Percentiles rank a stretch among this genome's conserved stretches.
Conservation (phyloP, 2,888 invertebrate genomes). For the Lithophane semibrunnea region DNA sequence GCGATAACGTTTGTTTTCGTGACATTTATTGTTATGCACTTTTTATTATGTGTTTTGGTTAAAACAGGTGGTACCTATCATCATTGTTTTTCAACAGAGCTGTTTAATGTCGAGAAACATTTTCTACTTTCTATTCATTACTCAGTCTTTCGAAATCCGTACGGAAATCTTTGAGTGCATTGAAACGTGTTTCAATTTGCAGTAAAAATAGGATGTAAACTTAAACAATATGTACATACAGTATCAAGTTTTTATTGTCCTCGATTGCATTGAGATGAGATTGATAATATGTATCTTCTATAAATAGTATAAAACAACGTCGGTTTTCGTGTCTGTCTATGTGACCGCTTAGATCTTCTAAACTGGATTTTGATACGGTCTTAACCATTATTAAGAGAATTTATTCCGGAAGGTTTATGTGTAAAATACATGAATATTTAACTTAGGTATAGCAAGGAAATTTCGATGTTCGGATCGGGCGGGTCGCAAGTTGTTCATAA, state of each 20-base stretch:
- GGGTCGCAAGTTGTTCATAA: no score
- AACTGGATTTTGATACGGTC: no score
- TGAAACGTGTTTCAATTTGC: not conserved
- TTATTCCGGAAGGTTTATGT: no score
- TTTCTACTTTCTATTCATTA: not conserved
- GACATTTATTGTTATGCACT: slow-evolving; percentile 10
- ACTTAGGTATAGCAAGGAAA: no score
- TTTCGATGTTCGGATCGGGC: no score
- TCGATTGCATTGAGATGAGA: not conserved
- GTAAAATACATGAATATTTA: no score
- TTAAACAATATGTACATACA: not conserved
- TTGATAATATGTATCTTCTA: not conserved
- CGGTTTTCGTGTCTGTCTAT: no score
- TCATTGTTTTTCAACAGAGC: not conserved
- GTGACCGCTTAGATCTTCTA: no score
- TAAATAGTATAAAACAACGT: no score
- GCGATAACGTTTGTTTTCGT: slow-evolving; percentile 46
- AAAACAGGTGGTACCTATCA: not conserved
- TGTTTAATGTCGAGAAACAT: not conserved
- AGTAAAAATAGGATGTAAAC: not conserved
- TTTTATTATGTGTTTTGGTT: slow-evolving; percentile 12
- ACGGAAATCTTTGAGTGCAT: not conserved
- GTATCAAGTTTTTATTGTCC: no score
- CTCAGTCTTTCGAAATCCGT: not conserved
- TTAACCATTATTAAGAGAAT: no score